Evolutionary conservation across 2,797 vertebrate genomes (phyloP).

Genomic region (Trichosurus vulpecula): DNA sequence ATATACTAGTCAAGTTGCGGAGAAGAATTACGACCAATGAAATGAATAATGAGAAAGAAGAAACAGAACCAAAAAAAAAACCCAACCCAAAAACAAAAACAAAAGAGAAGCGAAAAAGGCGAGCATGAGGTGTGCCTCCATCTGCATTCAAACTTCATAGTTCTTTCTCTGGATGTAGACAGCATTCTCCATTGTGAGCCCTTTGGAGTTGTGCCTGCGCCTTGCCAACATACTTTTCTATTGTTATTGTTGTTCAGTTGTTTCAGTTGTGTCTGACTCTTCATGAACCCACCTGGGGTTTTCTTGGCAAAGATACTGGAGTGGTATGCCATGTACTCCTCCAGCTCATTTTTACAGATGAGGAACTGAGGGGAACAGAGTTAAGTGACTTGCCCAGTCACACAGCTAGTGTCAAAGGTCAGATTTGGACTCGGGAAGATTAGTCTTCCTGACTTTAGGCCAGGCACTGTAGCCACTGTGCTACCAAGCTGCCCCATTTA

Average conservation of each 20-base stretch:
- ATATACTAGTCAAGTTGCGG: too few species aligned
- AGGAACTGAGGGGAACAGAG: not conserved
- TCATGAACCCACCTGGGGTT: not conserved
- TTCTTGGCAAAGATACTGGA: not conserved
- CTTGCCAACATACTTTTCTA: not conserved
- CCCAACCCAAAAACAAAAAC: too few species aligned
- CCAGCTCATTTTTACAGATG: not conserved
- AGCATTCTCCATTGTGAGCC: too few species aligned
- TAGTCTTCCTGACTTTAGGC: not conserved
- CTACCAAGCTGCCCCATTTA: not conserved
- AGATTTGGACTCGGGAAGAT: not conserved
- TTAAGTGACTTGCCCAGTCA: not conserved
- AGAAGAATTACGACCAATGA: too few species aligned
- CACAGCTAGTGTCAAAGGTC: not conserved
- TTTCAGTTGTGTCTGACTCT: not conserved
- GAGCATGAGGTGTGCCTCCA: too few species aligned
- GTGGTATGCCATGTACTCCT: not conserved
- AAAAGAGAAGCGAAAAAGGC: too few species aligned
- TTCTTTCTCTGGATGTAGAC: too few species aligned
- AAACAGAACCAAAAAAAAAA: too few species aligned
- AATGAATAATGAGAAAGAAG: too few species aligned
- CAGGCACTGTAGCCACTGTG: not conserved
- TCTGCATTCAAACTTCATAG: too few species aligned
- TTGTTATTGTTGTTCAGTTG: not conserved
- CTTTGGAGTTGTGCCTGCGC: too few species aligned